These are phyloP conservation scores for Microtus oregoni DNA, from an alignment of 2,113 vertebrate genomes.

Conservation along the genomic window DNA sequence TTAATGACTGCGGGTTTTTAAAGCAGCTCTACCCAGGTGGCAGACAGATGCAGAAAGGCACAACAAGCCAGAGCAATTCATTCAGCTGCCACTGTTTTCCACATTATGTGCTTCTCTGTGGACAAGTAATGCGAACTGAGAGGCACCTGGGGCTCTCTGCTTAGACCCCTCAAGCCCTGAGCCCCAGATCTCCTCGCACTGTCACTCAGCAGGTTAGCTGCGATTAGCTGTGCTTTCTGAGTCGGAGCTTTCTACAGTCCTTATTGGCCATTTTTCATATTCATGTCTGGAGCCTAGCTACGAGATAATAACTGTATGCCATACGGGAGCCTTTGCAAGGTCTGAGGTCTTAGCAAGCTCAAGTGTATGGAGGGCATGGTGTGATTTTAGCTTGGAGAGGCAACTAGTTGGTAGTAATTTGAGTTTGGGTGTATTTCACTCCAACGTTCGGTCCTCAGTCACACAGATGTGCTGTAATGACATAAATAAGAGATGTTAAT, in stretches of 20 bases:
- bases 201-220: background rate
- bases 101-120: background rate
- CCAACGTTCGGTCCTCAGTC: background rate
- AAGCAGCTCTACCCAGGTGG: slow-evolving; percentile 24
- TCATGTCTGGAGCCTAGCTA: background rate
- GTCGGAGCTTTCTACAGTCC: background rate
- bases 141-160: slow-evolving; percentile 1
- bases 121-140: background rate
- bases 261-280: slow-evolving; percentile 42
- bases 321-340: background rate
- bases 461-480: background rate
- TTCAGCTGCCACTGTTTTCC: slow-evolving; percentile 35
- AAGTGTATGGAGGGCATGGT: fast-evolving
- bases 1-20: slow-evolving; percentile 61
- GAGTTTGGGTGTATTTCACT: background rate
- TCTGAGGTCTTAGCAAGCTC: background rate
- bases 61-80: slow-evolving; percentile 1
- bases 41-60: slow-evolving; percentile 45
- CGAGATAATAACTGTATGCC: background rate
- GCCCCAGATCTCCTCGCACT: slow-evolving; percentile 7
- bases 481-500: background rate
- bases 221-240: slow-evolving; percentile 57
- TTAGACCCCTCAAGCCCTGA: slow-evolving; percentile 11
- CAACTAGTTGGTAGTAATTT: background rate
- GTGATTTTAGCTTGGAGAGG: background rate